Conservation (phyloP, 2,113 vertebrate genomes). For the Anguilla rostrata region DNA sequence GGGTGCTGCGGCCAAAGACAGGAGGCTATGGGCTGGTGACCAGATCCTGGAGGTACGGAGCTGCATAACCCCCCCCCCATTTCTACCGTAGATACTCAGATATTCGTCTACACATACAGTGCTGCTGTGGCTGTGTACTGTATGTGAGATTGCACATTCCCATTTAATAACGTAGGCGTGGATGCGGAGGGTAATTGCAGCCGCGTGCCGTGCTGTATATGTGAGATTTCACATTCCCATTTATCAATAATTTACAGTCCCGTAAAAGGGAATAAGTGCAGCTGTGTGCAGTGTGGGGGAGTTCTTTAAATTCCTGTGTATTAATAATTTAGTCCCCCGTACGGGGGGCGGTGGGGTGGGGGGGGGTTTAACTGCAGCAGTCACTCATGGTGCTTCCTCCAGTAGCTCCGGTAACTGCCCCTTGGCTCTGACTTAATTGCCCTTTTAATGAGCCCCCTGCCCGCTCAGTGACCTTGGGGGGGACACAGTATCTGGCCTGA, state of each 20-base stretch:
- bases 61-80: not conserved
- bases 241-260: not conserved
- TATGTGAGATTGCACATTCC: too few species aligned
- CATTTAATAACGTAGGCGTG: too few species aligned
- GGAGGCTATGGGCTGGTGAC: slow-evolving; percentile 90
- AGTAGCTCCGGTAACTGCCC: not conserved
- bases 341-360: not conserved
- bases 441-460: not conserved
- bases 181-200: too few species aligned
- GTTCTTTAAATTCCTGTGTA: not conserved
- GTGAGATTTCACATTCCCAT: not conserved
- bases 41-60: slow-evolving; percentile 88
- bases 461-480: not conserved
- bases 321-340: not conserved
- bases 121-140: too few species aligned
- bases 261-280: too few species aligned
- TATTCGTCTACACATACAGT: not conserved
- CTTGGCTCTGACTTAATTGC: not conserved
- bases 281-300: not conserved
- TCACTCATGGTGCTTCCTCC: not conserved
- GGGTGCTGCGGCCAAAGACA: slow-evolving; percentile 90
- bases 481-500: not conserved
- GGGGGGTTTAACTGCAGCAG: not conserved
- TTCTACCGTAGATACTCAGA: not conserved
- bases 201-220: too few species aligned